Percentiles rank a stretch among this genome's conserved stretches.
Conservation (phyloP, 2,797 vertebrate genomes). For the Enteromius argenteus region DNA sequence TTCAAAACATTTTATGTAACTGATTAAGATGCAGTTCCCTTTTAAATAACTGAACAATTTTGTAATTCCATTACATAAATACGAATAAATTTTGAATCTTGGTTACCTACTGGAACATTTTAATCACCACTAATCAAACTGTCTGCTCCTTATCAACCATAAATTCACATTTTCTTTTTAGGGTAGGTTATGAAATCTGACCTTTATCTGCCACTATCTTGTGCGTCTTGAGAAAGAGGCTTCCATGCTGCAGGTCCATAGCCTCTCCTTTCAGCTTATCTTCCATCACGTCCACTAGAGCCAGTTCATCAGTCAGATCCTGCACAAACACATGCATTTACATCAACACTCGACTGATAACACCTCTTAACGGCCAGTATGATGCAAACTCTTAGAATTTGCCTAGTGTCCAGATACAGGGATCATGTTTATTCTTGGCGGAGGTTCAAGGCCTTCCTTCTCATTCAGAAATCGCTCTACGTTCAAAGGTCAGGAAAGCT, state of each 20-base stretch:
- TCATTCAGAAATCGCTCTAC: conserved; percentile 21
- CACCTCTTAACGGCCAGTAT: neutral
- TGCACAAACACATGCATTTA: conserved; percentile 62
- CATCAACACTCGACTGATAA: neutral
- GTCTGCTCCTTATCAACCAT: neutral
- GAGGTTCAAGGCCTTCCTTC: neutral
- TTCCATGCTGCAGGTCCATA: conserved; percentile 96
- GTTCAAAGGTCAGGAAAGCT: conserved; percentile 14
- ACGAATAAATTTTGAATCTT: neutral
- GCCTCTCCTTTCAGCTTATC: conserved; percentile 96
- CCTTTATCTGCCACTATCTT: conserved; percentile 95
- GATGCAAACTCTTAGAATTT: conserved; percentile 9
- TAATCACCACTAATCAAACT: neutral
- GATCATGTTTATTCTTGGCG: conserved; percentile 10
- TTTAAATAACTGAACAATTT: neutral
- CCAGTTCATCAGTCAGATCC: conserved; percentile 94
- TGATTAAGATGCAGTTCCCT: neutral
- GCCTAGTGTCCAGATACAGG: neutral
- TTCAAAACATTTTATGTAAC: neutral
- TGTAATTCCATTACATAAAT: neutral
- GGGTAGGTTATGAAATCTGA: conserved; percentile 60
- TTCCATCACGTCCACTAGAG: conserved; percentile 97
- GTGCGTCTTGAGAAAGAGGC: conserved; percentile 93
- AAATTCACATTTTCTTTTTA: neutral
- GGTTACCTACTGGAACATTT: neutral